Conservation (phyloP, 2,797 vertebrate genomes). For the Morelia viridis region DNA sequence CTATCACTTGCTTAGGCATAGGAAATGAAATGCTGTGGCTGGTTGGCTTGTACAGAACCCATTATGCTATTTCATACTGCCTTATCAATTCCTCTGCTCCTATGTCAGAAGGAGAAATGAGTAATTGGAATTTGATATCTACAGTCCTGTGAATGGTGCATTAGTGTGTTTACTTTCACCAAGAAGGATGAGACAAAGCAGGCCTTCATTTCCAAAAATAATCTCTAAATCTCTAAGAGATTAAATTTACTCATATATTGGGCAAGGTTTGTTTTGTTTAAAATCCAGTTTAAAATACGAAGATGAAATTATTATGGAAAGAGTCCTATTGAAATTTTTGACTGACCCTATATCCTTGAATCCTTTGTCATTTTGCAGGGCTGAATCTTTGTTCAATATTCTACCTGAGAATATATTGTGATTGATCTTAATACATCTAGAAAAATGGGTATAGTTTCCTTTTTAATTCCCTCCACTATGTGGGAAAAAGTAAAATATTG, state of each 20-base stretch:
- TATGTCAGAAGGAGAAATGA: not conserved
- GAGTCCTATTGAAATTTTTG: constrained; percentile 1
- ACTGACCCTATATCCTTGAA: not conserved
- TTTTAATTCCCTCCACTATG: not conserved
- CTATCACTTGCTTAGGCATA: not conserved
- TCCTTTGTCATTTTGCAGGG: not conserved
- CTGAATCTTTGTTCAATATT: not conserved
- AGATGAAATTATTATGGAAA: not conserved
- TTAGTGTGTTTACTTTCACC: not conserved
- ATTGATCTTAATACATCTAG: not conserved
- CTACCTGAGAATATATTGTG: not conserved
- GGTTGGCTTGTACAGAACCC: not conserved
- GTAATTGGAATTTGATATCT: not conserved
- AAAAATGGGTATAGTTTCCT: not conserved
- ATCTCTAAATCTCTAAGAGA: constrained; percentile 19
- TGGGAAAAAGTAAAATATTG: constrained; percentile 1
- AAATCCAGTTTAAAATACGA: not conserved
- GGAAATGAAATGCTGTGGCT: not conserved
- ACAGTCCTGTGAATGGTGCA: not conserved
- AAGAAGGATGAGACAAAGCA: not conserved
- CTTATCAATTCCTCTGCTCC: constrained; percentile 1
- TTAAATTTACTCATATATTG: not conserved
- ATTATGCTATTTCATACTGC: not conserved
- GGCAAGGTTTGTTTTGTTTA: not conserved
- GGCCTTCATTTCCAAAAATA: not conserved